Percentiles rank a stretch among this genome's conserved stretches.
Evolutionary conservation across 1,140 invertebrate genomes (phyloP).

Genomic region (Drosophila fuyamai): DNA sequence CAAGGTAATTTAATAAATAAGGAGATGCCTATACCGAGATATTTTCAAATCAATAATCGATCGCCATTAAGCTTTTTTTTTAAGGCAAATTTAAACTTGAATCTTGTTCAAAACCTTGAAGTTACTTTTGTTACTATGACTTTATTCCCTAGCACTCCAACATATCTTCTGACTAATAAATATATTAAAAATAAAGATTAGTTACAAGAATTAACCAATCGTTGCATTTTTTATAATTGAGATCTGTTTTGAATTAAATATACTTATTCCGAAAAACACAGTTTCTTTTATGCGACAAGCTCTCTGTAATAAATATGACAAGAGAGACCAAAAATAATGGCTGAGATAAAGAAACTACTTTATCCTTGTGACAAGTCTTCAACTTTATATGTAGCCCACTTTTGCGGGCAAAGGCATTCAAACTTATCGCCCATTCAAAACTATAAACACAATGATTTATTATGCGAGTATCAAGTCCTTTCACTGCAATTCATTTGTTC

Average conservation of each 20-base stretch:
- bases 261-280: not conserved
- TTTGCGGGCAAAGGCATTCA: conserved; percentile 5
- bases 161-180: too few species aligned
- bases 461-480: conserved; percentile 28
- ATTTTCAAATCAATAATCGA: too few species aligned
- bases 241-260: not conserved
- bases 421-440: conserved; percentile 31
- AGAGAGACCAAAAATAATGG: not conserved
- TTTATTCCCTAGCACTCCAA: too few species aligned
- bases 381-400: conserved; percentile 22
- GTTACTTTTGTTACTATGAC: too few species aligned
- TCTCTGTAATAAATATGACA: not conserved
- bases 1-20: too few species aligned
- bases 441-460: conserved; percentile 38
- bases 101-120: too few species aligned
- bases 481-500: conserved; percentile 16
- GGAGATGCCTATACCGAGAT: too few species aligned
- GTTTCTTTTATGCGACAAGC: not conserved
- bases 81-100: too few species aligned
- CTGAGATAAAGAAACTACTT: not conserved
- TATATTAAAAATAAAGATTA: too few species aligned
- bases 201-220: too few species aligned
- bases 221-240: too few species aligned
- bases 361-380: conserved; percentile 10
- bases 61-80: too few species aligned